Base-by-base conservation (phyloP, 2,797 vertebrate genomes). In the Bradypodion pumilum region DNA sequence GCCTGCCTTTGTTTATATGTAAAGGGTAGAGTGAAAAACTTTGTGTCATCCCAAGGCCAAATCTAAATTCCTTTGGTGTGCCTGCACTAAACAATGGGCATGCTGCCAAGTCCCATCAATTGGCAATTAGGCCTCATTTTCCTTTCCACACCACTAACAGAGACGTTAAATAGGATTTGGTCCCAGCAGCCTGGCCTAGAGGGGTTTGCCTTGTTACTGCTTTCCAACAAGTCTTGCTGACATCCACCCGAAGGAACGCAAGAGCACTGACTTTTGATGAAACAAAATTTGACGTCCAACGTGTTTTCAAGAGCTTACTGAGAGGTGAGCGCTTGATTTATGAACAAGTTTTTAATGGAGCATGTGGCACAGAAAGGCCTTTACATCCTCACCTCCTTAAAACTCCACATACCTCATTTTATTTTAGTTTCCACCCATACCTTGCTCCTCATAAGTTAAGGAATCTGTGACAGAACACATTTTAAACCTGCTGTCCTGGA, bases 91-190 rank as follows among this genome's bases (percentile, higher is more conserved):
- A 74, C 52, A 72, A 46, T 37, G 78, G 78, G 44, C 12, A 0
- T 62, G 68, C 74, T 87, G 86, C 75, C 79, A 85, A 86, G 49
- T 78, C 49, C 75, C 78, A 42, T 69, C 77, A 70, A 81, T 49
- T 73, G 79, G 42, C 70, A 74, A 81, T 77, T n/a, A 89, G n/a
- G 35, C 40, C 76, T 83, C 81, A 81, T 80, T 29, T 44, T 86
- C 80, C 70, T 87, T 91, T 70, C 75, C 84, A 78, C 4, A 0
- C 7, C 63, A 42, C 60, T 79, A 81, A 84, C 40, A 78, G 0
- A 84, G 84, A 78, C 78, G 77, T 80, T 78, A 80, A 66, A 75
- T 42, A 85, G 59, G 4, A 52, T 35, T 81, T 69, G 78, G 78
- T 79, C 77, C 13, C 46, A 85, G 78, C 73, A 79, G 44, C 44